phyloP scores from a whole-genome alignment of 1,140 invertebrate genomes.

The Drosophila obscura region DNA sequence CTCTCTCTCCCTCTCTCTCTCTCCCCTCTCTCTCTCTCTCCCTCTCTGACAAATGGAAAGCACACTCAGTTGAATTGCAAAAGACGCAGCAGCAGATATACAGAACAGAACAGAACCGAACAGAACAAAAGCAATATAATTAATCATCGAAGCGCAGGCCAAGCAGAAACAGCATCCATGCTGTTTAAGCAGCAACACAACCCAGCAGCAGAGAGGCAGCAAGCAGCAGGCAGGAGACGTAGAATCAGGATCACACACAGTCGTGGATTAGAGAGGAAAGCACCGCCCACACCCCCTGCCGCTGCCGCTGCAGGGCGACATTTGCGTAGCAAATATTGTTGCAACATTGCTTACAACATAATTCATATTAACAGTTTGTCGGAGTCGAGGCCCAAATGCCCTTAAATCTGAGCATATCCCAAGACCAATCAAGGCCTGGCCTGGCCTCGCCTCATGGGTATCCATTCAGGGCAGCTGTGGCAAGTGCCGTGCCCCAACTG shows the following conservation, averaged over 20 bases:
- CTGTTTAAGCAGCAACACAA: conserved; percentile 25
- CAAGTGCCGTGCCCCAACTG: conserved; percentile 1
- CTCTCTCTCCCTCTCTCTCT: conserved; percentile 10
- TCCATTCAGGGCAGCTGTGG: not conserved
- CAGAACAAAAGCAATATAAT: conserved; percentile 74
- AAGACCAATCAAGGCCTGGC: not conserved
- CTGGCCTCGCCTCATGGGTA: too few relatives aligned
- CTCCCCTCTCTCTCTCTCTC: too few relatives aligned
- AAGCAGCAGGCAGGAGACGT: not conserved
- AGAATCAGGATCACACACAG: conserved; percentile 21
- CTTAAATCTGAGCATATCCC: not conserved
- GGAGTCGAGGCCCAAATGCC: conserved; percentile 18
- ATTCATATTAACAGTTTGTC: conserved; percentile 30
- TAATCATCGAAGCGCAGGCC: conserved; percentile 73
- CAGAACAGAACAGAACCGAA: conserved; percentile 56
- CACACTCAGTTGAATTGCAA: conserved; percentile 38
- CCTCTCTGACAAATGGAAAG: conserved; percentile 10
- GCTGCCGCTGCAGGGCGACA: conserved; percentile 24
- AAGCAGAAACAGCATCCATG: conserved; percentile 55
- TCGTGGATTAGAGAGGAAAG: not conserved
- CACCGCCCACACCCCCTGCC: not conserved
- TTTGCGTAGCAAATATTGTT: conserved; percentile 53
- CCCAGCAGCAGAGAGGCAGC: not conserved
- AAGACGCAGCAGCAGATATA: conserved; percentile 41
- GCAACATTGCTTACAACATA: conserved; percentile 45